Base-by-base conservation (phyloP, 2,797 vertebrate genomes). In the Phalloptychus januarius region DNA sequence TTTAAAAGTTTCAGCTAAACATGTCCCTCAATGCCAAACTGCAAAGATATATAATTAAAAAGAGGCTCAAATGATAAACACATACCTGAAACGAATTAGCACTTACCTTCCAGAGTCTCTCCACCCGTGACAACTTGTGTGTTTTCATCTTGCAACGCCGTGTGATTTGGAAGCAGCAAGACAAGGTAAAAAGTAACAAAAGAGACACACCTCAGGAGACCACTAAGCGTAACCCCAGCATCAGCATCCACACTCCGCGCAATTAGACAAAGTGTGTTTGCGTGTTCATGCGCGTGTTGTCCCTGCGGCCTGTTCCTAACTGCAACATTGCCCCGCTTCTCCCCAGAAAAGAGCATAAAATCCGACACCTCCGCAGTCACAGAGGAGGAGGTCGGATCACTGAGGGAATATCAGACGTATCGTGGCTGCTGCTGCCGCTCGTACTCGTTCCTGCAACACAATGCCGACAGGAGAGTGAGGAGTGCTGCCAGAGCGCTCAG, bases 101-200 rank as follows among this genome's bases (percentile, higher is more conserved):
- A 97, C 98, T 98, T 95, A 99, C 98, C 96, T 91, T 96, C 96
- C 97, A 98, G 70, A 98, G 87, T 72, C 93, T 97, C 92, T 95
- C 96, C 93, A 96, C 92, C 86, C 96, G 89, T 76, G 97, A 96
- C 87, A 97, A 90, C 89, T 96, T 97, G 87, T 95, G 94, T 71
- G 94, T 91, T 78, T 95, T 97, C 97, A 98, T 99, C 76, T 90
- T 92, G 90, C 76, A 33, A 82, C 79, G 92, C 86, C 85, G 74
- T 87, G 69, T 72, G 86, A 91, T 82, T 85, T 48, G 83, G 85
- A 93, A 83, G 83, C 71, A 90, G 78, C 83, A 80, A 89, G 80
- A 83, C 83, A 79, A 1, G n/a, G 38, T 77, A 85, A 92, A 94
- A 92, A 93, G 90, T 94, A 95, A 93, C 95, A 95, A 93, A 93